These are phyloP conservation scores for Temnothorax curvispinosus DNA, from an alignment of 1,140 invertebrate species.

Conservation along the genomic window DNA sequence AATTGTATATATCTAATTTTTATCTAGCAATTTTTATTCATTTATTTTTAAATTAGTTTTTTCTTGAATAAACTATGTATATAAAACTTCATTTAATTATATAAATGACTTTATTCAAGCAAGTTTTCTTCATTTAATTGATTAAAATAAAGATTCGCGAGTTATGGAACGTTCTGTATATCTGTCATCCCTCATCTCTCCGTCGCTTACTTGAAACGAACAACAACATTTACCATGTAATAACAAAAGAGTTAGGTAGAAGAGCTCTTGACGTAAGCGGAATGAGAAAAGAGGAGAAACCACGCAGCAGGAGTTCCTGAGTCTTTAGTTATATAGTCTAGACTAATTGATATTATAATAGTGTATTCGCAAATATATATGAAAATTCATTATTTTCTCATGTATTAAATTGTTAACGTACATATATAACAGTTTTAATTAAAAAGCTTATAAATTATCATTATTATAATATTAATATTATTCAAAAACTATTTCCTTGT, in stretches of 20 bases:
- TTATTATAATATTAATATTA: not conserved
- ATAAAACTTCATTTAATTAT: no score
- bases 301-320: not conserved
- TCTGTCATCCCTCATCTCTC: not conserved
- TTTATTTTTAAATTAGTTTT: no score
- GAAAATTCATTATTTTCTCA: not conserved
- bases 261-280: not conserved
- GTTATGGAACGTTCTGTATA: not conserved
- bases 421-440: not conserved
- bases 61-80: no score
- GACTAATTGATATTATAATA: not conserved
- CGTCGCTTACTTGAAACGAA: not conserved
- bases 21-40: no score
- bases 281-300: not conserved
- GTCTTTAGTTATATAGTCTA: not conserved
- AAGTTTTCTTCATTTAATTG: no score
- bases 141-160: not conserved
- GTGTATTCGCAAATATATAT: not conserved
- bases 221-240: slow-evolving; percentile 10
- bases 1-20: no score
- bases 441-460: not conserved
- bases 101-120: no score
- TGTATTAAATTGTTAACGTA: not conserved
- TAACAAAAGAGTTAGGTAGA: not conserved
- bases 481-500: not conserved